Conservation (phyloP, 2,888 invertebrate species). For the Leptinotarsa peninsularis region DNA sequence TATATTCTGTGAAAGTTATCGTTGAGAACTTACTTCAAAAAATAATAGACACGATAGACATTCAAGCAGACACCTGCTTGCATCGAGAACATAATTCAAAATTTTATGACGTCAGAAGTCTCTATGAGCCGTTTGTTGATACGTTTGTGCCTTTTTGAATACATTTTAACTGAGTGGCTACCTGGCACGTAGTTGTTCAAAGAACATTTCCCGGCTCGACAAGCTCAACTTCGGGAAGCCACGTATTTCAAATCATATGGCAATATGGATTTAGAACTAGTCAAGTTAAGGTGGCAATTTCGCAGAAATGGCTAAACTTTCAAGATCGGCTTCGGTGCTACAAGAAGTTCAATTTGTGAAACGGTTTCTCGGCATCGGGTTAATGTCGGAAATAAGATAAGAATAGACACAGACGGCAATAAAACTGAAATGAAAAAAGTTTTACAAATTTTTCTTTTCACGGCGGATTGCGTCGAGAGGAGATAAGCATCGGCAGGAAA, state of each 20-base stretch:
- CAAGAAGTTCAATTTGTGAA: conserved; percentile 25
- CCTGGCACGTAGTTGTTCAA: no score
- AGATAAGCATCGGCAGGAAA: neutral
- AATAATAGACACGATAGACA: no score
- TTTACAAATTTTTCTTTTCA: neutral
- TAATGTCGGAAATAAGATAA: conserved; percentile 20
- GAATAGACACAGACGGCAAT: conserved; percentile 18
- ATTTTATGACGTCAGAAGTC: no score
- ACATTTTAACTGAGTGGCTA: no score
- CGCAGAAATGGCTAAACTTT: conserved; percentile 13
- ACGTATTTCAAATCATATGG: neutral
- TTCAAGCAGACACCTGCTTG: no score
- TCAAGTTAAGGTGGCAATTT: conserved; percentile 24
- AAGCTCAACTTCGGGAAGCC: neutral
- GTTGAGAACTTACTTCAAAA: no score
- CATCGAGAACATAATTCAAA: no score
- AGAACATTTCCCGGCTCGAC: neutral
- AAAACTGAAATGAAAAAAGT: conserved; percentile 23
- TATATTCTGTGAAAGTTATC: no score
- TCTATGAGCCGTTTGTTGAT: no score
- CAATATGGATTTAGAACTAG: neutral
- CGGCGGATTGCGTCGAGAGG: neutral
- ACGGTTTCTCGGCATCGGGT: conserved; percentile 12
- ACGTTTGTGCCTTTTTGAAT: no score
- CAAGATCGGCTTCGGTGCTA: conserved; percentile 3